A percentile compares a stretch with the other conserved stretches of the same genome.
These are phyloP conservation scores for Orchestes rusci DNA, from an alignment of 2,888 invertebrate genomes.

Conservation along the genomic window DNA sequence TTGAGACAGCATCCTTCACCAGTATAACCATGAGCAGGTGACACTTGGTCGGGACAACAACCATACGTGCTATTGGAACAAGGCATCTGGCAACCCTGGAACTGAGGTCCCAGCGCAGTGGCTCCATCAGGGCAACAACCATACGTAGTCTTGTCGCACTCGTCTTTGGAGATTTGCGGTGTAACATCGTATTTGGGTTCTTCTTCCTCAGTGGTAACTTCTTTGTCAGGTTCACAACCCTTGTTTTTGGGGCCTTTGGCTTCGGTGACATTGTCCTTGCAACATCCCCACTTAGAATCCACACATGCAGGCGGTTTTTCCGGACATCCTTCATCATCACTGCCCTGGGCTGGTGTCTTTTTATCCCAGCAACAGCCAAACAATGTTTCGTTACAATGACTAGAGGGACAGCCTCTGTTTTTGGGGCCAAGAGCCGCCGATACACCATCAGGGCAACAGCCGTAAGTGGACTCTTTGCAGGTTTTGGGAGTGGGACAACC, in stretches of 20 bases:
- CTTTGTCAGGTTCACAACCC: slow-evolving; percentile 17
- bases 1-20: slow-evolving; percentile 76
- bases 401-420: slow-evolving; percentile 67
- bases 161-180: slow-evolving; percentile 48
- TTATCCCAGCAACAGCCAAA: slow-evolving; percentile 86
- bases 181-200: too few species aligned
- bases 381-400: slow-evolving; percentile 66
- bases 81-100: slow-evolving; percentile 65
- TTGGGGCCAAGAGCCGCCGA: slow-evolving; percentile 67
- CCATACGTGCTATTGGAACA: slow-evolving; percentile 68
- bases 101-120: slow-evolving; percentile 49
- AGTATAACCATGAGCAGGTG: slow-evolving; percentile 78
- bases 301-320: slow-evolving; percentile 52
- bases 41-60: slow-evolving; percentile 79
- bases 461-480: slow-evolving; percentile 66
- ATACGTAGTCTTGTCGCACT: slow-evolving; percentile 52
- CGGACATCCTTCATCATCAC: slow-evolving; percentile 75
- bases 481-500: slow-evolving; percentile 69
- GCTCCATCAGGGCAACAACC: slow-evolving; percentile 66
- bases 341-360: slow-evolving; percentile 69
- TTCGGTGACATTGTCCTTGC: slow-evolving; percentile 64
- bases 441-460: slow-evolving; percentile 79
- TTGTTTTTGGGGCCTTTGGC: slow-evolving; percentile 17
- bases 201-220: slow-evolving; percentile 3
- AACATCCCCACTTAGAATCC: slow-evolving; percentile 71